Evolutionary conservation across 2,113 vertebrate genomes (phyloP).

Genomic region (Atractosteus spatula): DNA sequence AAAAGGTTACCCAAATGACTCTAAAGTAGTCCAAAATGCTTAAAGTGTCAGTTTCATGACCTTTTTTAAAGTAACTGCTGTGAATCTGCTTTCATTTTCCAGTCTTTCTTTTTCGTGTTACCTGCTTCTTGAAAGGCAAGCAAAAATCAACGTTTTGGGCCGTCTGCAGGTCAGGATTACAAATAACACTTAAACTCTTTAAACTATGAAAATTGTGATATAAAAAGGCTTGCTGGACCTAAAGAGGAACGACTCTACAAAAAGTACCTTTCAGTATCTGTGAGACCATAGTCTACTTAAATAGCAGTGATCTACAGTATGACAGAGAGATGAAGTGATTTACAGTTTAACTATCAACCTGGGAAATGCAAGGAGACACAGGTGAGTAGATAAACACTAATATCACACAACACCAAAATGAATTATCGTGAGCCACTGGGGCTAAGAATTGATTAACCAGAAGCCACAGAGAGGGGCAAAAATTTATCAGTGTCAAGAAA

Average conservation of each 20-base stretch:
- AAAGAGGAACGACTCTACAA: background rate
- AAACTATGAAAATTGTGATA: background rate
- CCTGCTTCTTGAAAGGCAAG: no score
- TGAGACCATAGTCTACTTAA: background rate
- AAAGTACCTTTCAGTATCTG: background rate
- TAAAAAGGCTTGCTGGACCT: background rate
- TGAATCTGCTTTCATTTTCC: no score
- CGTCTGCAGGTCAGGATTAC: no score
- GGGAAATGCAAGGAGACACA: slow-evolving; percentile 6
- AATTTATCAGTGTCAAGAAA: background rate
- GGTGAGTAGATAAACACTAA: background rate
- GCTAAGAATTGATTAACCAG: background rate
- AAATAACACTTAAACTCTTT: no score
- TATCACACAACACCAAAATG: slow-evolving; percentile 4
- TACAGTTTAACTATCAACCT: slow-evolving; percentile 1
- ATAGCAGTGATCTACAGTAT: background rate
- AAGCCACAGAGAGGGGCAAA: background rate
- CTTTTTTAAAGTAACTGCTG: no score
- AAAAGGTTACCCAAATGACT: no score
- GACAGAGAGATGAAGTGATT: background rate
- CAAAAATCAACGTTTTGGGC: no score
- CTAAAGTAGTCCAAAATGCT: no score
- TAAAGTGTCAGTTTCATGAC: no score
- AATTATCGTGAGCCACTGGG: background rate
- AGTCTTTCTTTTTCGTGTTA: no score